These are phyloP conservation scores for Dryas iulia DNA, from an alignment of 1,140 invertebrate species.

Conservation along the genomic window DNA sequence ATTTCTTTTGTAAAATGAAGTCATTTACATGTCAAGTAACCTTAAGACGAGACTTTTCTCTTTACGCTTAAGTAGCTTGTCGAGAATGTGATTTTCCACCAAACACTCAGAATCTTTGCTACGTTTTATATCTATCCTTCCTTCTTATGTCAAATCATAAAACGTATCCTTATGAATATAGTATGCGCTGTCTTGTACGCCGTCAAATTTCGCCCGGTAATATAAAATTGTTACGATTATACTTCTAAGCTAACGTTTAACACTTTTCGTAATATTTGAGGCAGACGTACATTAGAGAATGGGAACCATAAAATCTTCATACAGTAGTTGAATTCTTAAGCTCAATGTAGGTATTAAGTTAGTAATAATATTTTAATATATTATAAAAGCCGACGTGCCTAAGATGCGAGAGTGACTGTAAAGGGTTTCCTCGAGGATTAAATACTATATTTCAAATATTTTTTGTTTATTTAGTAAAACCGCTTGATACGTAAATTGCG, in stretches of 20 bases:
- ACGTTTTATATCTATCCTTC: slow-evolving; percentile 41
- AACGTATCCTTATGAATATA: slow-evolving; percentile 50
- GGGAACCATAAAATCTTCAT: background rate
- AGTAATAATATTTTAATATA: too few species aligned
- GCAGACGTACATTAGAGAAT: background rate
- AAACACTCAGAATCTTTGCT: slow-evolving; percentile 6
- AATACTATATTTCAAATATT: too few species aligned
- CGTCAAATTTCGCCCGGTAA: slow-evolving; percentile 22
- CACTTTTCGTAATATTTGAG: background rate
- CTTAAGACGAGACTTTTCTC: background rate
- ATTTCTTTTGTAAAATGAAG: background rate
- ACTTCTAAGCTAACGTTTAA: background rate
- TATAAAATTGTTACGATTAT: slow-evolving; percentile 17
- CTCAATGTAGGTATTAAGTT: background rate
- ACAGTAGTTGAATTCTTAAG: background rate
- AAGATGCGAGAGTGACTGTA: too few species aligned
- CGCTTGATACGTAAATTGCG: too few species aligned
- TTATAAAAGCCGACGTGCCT: too few species aligned
- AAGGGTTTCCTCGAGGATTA: too few species aligned
- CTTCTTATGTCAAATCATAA: slow-evolving; percentile 49
- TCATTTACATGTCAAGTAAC: background rate
- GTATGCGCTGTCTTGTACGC: slow-evolving; percentile 26
- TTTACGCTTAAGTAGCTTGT: background rate
- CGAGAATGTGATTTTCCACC: background rate
- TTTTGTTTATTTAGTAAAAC: too few species aligned